Conservation (phyloP, 2,888 invertebrate species). For the Lomographa bimaculata region DNA sequence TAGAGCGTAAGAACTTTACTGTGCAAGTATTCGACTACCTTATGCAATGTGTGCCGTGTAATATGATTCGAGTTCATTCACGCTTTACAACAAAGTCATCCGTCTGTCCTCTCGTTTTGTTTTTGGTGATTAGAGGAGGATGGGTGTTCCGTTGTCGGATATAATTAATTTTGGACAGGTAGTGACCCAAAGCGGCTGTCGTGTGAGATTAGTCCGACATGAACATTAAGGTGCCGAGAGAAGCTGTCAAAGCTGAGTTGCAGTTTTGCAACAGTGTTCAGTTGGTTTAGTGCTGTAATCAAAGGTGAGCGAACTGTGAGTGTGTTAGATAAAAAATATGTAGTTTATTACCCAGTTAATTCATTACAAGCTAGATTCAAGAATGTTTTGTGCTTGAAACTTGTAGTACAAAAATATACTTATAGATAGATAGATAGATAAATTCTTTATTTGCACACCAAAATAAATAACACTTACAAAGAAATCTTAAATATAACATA, state of each 20-base stretch:
- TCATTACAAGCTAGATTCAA: too few species aligned
- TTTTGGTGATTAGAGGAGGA: constrained; percentile 19
- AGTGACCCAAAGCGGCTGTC: constrained; percentile 46
- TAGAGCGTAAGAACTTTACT: constrained; percentile 72
- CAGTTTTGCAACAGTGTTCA: constrained; percentile 25
- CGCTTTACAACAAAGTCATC: constrained; percentile 16
- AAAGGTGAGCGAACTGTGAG: constrained; percentile 15
- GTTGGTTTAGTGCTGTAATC: constrained; percentile 19
- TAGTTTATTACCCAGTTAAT: too few species aligned
- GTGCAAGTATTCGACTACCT: constrained; percentile 41
- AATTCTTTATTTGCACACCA: too few species aligned
- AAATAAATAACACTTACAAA: too few species aligned
- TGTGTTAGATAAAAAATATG: too few species aligned
- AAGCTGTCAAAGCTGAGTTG: constrained; percentile 37
- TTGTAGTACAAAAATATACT: too few species aligned
- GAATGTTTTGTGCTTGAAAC: too few species aligned
- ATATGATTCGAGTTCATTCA: constrained; percentile 40
- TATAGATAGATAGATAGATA: too few species aligned
- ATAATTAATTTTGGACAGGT: constrained; percentile 33
- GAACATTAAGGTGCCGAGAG: constrained; percentile 46
- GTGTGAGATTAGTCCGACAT: constrained; percentile 48
- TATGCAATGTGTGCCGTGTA: constrained; percentile 55
- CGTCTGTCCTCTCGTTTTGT: constrained; percentile 23
- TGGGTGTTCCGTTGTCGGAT: constrained; percentile 24
- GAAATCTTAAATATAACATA: too few species aligned